Base-by-base conservation (phyloP, 2,113 vertebrate genomes). In the Himantopus leucocephalus region DNA sequence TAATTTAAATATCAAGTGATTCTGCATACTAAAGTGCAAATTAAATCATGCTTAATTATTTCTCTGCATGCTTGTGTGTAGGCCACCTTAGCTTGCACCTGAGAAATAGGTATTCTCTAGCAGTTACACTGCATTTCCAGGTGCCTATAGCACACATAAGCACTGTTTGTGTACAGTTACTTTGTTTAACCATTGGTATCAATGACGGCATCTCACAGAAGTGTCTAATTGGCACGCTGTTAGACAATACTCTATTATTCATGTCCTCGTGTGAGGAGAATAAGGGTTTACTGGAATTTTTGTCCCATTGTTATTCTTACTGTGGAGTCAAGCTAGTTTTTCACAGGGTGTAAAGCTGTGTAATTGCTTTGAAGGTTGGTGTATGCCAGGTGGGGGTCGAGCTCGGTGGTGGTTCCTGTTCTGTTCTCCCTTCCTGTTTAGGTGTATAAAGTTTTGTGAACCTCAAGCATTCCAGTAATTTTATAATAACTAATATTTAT, bases 381-480 rank as follows among this genome's bases (percentile, higher is more conserved):
- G 39, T 20, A 2, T 64, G 66, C 53, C 34, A 23, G 21, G 3
- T 50, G 14, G 37, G 37, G 24, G 4, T 85, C 0, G 0, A 60
- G 58, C 50, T 86, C 47, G 24, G 63, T 41, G 67, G 29, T 85
- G 35, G 18, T 30, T 85, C 62, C 37, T 66, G 21, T 41, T 82
- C 27, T 84, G 29, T 93, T 24, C 47, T 87, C 29, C 37, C 9
- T 53, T 92, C 60, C 39, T 60, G 18, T 39, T 86, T 24, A 50
- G 22, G 20, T 70, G 6, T 45, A 16, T 55, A 64, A 85, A 43
- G 26, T 34, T 76, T 32, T 85, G 48, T 62, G 74, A 92, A 80
- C 85, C 85, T 90, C 81, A 85, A 88, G 41, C 66, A 70, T 92
- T 94, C 79, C 78, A 80, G n/a, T 73, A n/a, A 55, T 76, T 76